Evolutionary conservation across 2,888 invertebrate species (phyloP).

Genomic region (Luperina nickerlii): DNA sequence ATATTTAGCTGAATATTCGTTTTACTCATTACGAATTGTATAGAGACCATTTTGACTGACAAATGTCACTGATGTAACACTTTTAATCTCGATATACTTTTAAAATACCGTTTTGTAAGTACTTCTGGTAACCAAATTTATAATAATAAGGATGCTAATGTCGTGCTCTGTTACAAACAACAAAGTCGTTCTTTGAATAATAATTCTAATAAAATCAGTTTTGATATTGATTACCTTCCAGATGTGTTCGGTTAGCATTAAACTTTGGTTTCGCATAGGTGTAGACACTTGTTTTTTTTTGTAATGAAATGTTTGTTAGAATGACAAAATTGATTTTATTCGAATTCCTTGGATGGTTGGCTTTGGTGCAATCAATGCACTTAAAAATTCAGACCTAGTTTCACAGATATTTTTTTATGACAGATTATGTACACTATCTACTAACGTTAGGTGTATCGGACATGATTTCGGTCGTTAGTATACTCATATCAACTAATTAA

Average conservation of each 20-base stretch:
- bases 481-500: conserved; percentile 41
- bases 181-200: conserved; percentile 10
- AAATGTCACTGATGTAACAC: conserved; percentile 29
- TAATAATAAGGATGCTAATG: conserved; percentile 13
- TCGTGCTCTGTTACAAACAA: conserved; percentile 1
- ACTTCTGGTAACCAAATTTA: conserved; percentile 40
- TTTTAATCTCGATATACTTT: conserved; percentile 40
- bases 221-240: conserved; percentile 35
- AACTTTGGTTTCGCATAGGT: conserved; percentile 47
- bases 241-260: conserved; percentile 44
- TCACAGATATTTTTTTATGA: conserved; percentile 25
- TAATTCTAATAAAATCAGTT: conserved; percentile 49
- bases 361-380: conserved; percentile 15
- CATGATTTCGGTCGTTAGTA: conserved; percentile 30
- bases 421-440: conserved; percentile 13
- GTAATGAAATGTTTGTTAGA: conserved; percentile 47
- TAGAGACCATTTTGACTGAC: conserved; percentile 49
- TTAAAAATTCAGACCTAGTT: conserved; percentile 11
- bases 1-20: conserved; percentile 46
- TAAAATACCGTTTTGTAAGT: conserved; percentile 40
- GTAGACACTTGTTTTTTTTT: conserved; percentile 34
- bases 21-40: conserved; percentile 38
- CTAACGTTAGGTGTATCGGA: conserved; percentile 27
- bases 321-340: conserved; percentile 57
- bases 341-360: conserved; percentile 34